Conservation (phyloP, 2,888 invertebrate genomes). For the Rhorus exstirpatorius region DNA sequence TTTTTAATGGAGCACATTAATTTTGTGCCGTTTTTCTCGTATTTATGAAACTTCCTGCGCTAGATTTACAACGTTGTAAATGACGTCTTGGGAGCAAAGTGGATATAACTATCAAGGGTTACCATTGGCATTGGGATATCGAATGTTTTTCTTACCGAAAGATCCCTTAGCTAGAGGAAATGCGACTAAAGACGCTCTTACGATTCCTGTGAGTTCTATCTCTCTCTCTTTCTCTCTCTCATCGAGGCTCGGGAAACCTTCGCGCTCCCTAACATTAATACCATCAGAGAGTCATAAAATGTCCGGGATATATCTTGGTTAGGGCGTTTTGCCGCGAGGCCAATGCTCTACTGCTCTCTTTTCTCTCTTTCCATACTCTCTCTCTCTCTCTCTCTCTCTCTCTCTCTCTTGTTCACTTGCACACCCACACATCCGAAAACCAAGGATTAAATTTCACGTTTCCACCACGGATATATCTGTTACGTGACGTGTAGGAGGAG, state of each 20-base stretch:
- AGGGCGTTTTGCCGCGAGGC: constrained; percentile 31
- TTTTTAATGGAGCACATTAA: neutral
- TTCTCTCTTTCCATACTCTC: neutral
- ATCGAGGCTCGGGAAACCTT: constrained; percentile 61
- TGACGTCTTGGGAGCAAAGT: constrained; percentile 10
- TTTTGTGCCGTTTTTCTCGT: neutral
- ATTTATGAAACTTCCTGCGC: neutral
- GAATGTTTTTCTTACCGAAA: constrained; percentile 5
- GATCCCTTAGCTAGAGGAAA: constrained; percentile 9
- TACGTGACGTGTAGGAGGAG: constrained; percentile 65
- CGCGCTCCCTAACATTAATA: constrained; percentile 62
- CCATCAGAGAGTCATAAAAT: constrained; percentile 63
- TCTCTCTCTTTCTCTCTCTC: constrained; percentile 28
- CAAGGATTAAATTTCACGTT: constrained; percentile 67
- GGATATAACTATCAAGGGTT: constrained; percentile 21
- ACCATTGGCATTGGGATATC: constrained; percentile 7
- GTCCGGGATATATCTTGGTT: constrained; percentile 43
- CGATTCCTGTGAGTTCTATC: constrained; percentile 40
- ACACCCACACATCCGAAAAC: constrained; percentile 14
- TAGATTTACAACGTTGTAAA: constrained; percentile 32
- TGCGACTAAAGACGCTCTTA: constrained; percentile 23
- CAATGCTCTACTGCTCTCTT: constrained; percentile 25
- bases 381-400: constrained; percentile 1
- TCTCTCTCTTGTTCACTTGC: neutral
- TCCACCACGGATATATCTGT: constrained; percentile 63